phyloP scores from a whole-genome alignment of 1,140 invertebrate genomes.

The Thalassaphorura encarpata region DNA sequence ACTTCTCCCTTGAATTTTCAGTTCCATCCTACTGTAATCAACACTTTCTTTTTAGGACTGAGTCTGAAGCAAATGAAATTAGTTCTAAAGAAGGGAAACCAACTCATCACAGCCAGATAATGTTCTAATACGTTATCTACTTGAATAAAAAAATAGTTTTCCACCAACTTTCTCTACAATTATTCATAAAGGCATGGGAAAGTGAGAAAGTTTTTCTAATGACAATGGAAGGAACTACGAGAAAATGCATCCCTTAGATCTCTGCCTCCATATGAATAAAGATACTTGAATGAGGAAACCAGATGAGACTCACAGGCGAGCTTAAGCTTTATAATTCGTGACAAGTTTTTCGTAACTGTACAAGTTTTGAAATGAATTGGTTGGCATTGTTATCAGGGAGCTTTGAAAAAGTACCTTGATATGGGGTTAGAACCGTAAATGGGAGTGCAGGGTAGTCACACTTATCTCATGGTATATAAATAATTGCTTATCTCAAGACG shows the following conservation, averaged over 20 bases:
- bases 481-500: constrained; percentile 28
- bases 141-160: no score
- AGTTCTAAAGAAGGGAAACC: not conserved
- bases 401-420: constrained; percentile 10
- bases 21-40: not conserved
- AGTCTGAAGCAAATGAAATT: not conserved
- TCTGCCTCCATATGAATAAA: not conserved
- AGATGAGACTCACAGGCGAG: not conserved
- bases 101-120: not conserved
- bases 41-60: not conserved
- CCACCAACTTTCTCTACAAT: not conserved
- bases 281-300: not conserved
- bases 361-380: constrained; percentile 19
- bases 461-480: constrained; percentile 31
- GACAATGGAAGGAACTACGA: not conserved
- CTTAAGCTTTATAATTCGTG: constrained; percentile 23
- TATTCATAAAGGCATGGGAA: not conserved
- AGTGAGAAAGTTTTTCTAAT: not conserved
- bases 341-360: constrained; percentile 22
- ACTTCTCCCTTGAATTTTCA: not conserved
- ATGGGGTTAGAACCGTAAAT: not conserved
- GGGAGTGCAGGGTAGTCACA: not conserved
- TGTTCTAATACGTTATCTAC: not conserved
- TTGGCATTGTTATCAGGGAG: constrained; percentile 23
- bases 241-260: not conserved